These are phyloP conservation scores for Brevimyrus niger DNA, from an alignment of 2,113 vertebrate species.

Conservation along the genomic window DNA sequence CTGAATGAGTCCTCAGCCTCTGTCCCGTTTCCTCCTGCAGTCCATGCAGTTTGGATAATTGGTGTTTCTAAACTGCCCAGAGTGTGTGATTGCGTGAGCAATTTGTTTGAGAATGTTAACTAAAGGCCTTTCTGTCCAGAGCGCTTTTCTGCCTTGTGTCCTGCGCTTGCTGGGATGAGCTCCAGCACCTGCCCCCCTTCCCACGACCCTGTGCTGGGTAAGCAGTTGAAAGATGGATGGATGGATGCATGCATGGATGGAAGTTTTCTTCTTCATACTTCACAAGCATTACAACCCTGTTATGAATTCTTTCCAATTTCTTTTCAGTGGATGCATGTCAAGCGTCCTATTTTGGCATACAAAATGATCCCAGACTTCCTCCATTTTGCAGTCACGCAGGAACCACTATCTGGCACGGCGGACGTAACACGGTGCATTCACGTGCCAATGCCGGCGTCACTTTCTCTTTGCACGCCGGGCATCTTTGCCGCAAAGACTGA, in stretches of 20 bases:
- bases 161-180: neutral
- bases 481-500: neutral
- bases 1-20: neutral
- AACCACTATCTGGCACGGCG: neutral
- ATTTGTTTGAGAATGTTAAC: neutral
- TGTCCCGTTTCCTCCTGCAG: neutral
- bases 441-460: neutral
- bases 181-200: no score
- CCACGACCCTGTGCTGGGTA: neutral
- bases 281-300: neutral
- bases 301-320: neutral
- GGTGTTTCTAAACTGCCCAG: neutral
- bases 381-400: neutral
- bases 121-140: neutral
- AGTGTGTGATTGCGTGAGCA: neutral
- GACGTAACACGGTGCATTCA: neutral
- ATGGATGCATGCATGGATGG: neutral
- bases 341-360: neutral
- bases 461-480: neutral
- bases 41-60: neutral
- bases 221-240: neutral
- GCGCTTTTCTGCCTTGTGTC: neutral
- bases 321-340: neutral
- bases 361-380: neutral
- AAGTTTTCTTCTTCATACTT: neutral